Evolutionary conservation across 2,797 vertebrate species (phyloP), one percentile per base, ranked within the genome.

Genomic region (Catostomus latipinnis): DNA sequence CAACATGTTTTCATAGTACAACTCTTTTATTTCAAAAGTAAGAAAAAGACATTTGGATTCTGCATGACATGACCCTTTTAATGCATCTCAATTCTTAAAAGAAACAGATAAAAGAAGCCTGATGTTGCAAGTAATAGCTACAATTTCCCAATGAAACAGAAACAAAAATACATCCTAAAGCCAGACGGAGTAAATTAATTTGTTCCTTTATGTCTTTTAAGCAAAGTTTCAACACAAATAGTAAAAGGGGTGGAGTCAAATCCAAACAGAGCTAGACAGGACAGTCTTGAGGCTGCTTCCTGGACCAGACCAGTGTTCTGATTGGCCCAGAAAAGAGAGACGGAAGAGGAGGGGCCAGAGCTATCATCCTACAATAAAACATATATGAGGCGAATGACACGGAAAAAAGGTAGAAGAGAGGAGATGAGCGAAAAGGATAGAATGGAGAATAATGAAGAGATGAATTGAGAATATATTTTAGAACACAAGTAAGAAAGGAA

Each of bases 311-410:
- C 43, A 53, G 67, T 71, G 73, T 82, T 83, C 82, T 83, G 71
- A 85, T 80, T 83, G 83, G 82, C 57, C 76, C 71, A 78, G 61
- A 69, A 65, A 74, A 74, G 60, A 58, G 66, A 80, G 80, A 63
- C 70, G 57, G 58, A 70, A 67, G 69, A 61, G 67, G 50, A 83
- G 13, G 60, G 54, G 60, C 80, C 74, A 68, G 71, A 79, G 76
- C 71, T 83, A 84, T 71, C 66, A 3, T 87, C 86, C 86, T 87
- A 82, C 58, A 85, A 85, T 75, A 85, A 82, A 87, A 73, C 83
- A 87, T 71, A 87, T 57, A 80, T 87, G 85, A 87, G 76, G 80
- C 70, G 68, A 73, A 63, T 52, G 49, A 60, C 1, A 45, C 48
- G 65, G 65, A 48, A 69, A 49, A 69, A 63, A 18, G 48, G n/a